Conservation (phyloP, 2,797 vertebrate genomes). For the Crossoptilon crossoptilon region DNA sequence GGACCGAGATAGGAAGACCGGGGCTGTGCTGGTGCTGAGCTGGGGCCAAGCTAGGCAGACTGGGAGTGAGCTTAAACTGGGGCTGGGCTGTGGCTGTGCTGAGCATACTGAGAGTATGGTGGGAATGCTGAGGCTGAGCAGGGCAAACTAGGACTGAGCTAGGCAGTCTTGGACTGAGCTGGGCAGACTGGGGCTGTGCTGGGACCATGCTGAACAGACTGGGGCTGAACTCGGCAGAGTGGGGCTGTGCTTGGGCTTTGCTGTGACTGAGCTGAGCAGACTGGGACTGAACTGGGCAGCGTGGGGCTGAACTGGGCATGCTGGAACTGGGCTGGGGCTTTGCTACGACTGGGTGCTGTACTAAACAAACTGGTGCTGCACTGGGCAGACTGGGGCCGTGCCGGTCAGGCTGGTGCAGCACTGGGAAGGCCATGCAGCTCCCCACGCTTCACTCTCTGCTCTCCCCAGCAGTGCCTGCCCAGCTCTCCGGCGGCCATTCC, state of each 20-base stretch:
- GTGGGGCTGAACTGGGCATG: no score
- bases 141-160: not conserved
- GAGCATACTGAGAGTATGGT: no score
- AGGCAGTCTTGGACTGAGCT: no score
- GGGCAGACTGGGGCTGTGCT: not conserved
- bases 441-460: not conserved
- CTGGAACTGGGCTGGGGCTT: no score
- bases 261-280: not conserved
- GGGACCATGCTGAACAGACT: no score
- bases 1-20: not conserved
- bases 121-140: no score
- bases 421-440: not conserved
- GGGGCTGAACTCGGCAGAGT: not conserved
- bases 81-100: no score
- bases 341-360: not conserved
- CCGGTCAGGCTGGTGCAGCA: not conserved
- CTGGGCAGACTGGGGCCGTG: not conserved
- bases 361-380: not conserved
- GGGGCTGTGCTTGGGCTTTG: no score
- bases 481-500: not conserved
- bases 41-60: no score
- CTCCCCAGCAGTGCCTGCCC: not conserved
- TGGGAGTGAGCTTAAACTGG: no score
- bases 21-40: no score
- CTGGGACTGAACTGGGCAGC: not conserved